Percentiles rank a stretch among this genome's conserved stretches.
These are phyloP conservation scores for Ceyx cyanopectus DNA, from an alignment of 2,113 vertebrate species.

Conservation along the genomic window DNA sequence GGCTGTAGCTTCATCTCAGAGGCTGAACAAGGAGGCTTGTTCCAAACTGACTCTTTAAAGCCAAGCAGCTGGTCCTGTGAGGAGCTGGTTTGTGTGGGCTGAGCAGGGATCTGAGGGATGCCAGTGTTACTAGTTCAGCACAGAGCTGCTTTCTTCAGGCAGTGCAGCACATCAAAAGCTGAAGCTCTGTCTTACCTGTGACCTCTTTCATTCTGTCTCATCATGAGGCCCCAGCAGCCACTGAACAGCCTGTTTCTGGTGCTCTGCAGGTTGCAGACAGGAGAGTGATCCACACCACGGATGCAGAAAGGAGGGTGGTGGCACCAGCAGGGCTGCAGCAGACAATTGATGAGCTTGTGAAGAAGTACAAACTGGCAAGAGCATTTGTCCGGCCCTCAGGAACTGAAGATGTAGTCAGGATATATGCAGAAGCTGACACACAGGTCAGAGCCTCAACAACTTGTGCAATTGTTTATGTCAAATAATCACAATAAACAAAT, in stretches of 20 bases:
- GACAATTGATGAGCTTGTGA: slow-evolving; percentile 82
- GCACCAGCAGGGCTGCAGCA: slow-evolving; percentile 89
- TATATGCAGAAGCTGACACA: slow-evolving; percentile 93
- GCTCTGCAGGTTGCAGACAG: slow-evolving; percentile 85
- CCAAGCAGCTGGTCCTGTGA: neutral
- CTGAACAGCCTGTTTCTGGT: neutral
- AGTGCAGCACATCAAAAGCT: neutral
- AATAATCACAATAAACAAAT: no score
- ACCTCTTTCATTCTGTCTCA: neutral
- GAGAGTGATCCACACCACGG: slow-evolving; percentile 85
- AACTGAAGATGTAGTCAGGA: slow-evolving; percentile 91
- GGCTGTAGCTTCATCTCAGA: neutral
- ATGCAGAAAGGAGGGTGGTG: slow-evolving; percentile 86
- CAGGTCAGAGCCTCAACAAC: slow-evolving; percentile 80
- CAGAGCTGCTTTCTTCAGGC: neutral
- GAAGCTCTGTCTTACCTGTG: fast-evolving
- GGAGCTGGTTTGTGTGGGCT: neutral
- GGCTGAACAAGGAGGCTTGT: neutral
- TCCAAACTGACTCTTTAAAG: neutral
- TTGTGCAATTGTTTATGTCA: no score
- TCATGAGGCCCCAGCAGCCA: neutral
- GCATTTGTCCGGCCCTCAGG: slow-evolving; percentile 96
- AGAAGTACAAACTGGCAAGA: slow-evolving; percentile 81
- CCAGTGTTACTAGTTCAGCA: neutral
- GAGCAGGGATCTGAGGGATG: neutral